Conservation (phyloP, 2,888 invertebrate genomes). For the Agonopterix subpropinquella region DNA sequence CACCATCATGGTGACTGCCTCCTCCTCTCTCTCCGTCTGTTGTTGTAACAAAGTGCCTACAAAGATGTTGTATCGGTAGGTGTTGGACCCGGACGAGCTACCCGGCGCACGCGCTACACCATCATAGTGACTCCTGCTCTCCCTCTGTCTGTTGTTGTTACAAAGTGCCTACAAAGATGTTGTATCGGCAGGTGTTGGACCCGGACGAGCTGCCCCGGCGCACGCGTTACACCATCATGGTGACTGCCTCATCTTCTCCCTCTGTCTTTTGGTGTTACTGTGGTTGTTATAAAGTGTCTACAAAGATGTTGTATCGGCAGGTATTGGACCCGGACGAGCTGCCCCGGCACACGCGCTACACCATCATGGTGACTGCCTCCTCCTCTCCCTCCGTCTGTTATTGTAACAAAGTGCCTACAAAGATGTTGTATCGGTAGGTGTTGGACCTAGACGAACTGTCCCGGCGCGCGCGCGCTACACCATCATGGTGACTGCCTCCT, state of each 20-base stretch:
- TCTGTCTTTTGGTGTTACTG: too few species aligned
- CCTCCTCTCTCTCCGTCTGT: slow-evolving; percentile 89
- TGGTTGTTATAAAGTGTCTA: slow-evolving; percentile 39
- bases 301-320: slow-evolving; percentile 28
- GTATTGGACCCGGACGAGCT: slow-evolving; percentile 87
- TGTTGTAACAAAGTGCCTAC: too few species aligned
- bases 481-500: slow-evolving; percentile 90
- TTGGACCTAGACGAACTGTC: too few species aligned
- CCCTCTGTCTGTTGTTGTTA: slow-evolving; percentile 84
- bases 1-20: slow-evolving; percentile 93
- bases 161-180: too few species aligned
- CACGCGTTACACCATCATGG: slow-evolving; percentile 93
- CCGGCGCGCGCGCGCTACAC: too few species aligned
- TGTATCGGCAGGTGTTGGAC: slow-evolving; percentile 75
- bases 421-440: too few species aligned
- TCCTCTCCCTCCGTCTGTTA: slow-evolving; percentile 91
- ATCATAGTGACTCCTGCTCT: slow-evolving; percentile 88
- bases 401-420: too few species aligned
- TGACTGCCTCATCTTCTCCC: slow-evolving; percentile 91
- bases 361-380: slow-evolving; percentile 90
- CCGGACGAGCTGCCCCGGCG: slow-evolving; percentile 89
- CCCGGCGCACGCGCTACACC: too few species aligned
- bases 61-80: too few species aligned
- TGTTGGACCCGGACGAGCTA: too few species aligned
- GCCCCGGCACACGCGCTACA: slow-evolving; percentile 90